phyloP scores from a whole-genome alignment of 2,888 invertebrate species.

The Epistrophe grossulariae region DNA sequence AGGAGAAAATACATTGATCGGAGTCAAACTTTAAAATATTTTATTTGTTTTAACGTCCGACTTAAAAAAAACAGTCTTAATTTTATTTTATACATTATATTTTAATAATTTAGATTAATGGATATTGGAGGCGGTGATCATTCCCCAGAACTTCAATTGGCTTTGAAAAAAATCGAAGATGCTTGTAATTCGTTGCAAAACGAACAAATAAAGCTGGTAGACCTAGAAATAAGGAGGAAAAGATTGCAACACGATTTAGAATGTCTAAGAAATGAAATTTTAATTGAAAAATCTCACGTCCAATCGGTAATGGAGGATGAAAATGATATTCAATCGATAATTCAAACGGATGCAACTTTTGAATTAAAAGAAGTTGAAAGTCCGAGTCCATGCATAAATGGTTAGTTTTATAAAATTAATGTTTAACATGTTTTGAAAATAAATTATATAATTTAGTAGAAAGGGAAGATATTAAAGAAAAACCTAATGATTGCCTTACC shows the following conservation, averaged over 20 bases:
- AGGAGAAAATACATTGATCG: not conserved
- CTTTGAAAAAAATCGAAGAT: constrained; percentile 72
- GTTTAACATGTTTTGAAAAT: not conserved
- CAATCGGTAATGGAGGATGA: constrained; percentile 68
- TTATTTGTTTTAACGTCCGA: not conserved
- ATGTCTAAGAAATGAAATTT: constrained; percentile 77
- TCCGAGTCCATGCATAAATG: not conserved
- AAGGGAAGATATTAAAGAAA: not conserved
- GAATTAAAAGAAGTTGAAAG: not conserved
- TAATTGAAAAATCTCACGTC: constrained; percentile 76
- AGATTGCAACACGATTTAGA: constrained; percentile 77
- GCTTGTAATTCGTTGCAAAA: constrained; percentile 77
- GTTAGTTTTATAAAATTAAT: constrained; percentile 9
- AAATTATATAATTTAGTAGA: not conserved
- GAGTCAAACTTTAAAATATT: too few species aligned
- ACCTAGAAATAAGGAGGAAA: constrained; percentile 77
- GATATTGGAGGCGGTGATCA: constrained; percentile 34
- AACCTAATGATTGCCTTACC: not conserved
- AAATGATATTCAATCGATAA: constrained; percentile 9
- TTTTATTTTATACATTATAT: not conserved
- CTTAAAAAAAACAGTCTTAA: not conserved
- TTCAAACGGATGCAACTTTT: not conserved
- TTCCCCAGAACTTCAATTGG: constrained; percentile 53
- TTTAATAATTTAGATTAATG: constrained; percentile 26
- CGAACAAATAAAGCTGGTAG: constrained; percentile 77